Conservation (phyloP, 2,888 invertebrate genomes). For the Caenorhabditis imperialis region DNA sequence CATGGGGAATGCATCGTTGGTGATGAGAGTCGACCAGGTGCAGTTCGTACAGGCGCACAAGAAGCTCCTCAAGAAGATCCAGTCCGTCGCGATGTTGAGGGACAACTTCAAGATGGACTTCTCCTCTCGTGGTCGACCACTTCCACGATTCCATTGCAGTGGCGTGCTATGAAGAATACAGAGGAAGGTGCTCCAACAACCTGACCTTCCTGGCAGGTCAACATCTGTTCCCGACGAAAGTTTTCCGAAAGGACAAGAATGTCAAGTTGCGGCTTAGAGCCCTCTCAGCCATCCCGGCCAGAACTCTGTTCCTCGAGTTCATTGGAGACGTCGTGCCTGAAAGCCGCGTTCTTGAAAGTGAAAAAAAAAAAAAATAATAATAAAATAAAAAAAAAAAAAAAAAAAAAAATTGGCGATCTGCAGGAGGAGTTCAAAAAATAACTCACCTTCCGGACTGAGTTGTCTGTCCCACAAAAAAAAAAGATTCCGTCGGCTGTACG, state of each 20-base stretch:
- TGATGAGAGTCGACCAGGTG: no score
- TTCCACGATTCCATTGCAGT: conserved; percentile 21
- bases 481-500: no score
- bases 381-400: no score
- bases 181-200: conserved; percentile 22
- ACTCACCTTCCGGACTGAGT: no score
- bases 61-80: no score
- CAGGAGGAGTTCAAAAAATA: background rate
- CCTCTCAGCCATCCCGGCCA: background rate
- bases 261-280: conserved; percentile 11
- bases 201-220: conserved; percentile 11
- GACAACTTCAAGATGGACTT: background rate
- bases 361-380: background rate
- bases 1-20: no score
- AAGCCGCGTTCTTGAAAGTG: background rate
- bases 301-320: conserved; percentile 19
- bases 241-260: conserved; percentile 6
- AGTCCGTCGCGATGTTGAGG: conserved; percentile 10
- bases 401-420: background rate
- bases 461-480: no score
- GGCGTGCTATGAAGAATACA: conserved; percentile 12
- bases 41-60: no score
- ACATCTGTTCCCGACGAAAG: background rate
- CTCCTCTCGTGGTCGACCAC: background rate
- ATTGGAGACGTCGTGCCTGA: background rate